These are phyloP conservation scores for Montipora efflorescens DNA, from an alignment of 64 coral and sea anemone species.

Conservation along the genomic window DNA sequence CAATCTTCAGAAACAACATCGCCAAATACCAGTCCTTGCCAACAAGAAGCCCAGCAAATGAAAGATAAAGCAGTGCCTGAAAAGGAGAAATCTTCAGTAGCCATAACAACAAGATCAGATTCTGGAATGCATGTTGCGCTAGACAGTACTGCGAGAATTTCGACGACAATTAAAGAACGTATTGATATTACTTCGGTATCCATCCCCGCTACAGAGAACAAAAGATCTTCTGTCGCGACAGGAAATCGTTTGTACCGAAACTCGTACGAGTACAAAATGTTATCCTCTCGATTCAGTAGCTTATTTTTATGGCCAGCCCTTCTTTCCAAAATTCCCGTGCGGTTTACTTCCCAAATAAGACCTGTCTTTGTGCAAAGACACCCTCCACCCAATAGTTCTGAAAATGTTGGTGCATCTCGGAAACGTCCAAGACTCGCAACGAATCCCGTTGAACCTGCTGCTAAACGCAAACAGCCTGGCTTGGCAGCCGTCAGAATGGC, in stretches of 20 bases:
- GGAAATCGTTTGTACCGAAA: constrained; percentile 27
- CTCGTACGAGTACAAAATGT: constrained; percentile 74
- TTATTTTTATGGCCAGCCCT: constrained; percentile 85
- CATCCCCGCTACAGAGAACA: background rate
- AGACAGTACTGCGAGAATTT: background rate
- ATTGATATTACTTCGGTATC: background rate
- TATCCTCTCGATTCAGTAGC: constrained; percentile 77
- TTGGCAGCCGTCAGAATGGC: constrained; percentile 49
- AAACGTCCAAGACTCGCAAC: background rate
- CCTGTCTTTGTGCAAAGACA: constrained; percentile 28
- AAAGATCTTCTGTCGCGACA: background rate
- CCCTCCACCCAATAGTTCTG: background rate
- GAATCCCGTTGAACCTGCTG: background rate
- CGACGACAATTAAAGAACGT: background rate
- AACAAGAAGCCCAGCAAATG: background rate
- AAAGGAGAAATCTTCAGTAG: background rate
- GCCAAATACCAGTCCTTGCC: background rate
- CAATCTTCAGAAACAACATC: background rate
- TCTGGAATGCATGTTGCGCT: background rate
- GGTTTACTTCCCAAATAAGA: constrained; percentile 18
- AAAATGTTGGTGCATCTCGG: background rate
- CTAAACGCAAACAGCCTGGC: constrained; percentile 21
- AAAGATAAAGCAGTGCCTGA: background rate
- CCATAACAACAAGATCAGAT: background rate
- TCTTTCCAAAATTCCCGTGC: constrained; percentile 66